A percentile compares a stretch with the other conserved stretches of the same genome.
Evolutionary conservation across 2,888 invertebrate genomes (phyloP).

Genomic region (Scaptomyza cyrtandrae): DNA sequence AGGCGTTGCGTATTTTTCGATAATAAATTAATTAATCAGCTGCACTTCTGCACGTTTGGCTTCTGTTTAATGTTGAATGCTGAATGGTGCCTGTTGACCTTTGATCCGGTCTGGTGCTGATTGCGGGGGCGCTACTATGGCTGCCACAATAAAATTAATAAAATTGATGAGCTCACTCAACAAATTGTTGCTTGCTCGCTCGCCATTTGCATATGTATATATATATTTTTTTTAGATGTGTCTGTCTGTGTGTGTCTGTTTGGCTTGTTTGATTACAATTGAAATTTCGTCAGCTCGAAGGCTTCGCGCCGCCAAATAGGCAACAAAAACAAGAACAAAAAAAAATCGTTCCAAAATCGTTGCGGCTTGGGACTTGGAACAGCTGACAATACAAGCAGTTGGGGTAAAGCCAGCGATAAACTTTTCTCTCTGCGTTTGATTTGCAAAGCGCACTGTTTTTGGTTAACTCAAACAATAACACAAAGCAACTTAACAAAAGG

Average conservation of each 20-base stretch:
- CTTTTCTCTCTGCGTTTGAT: constrained; percentile 62
- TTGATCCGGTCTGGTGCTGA: constrained; percentile 37
- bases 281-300: constrained; percentile 50
- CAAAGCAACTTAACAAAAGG: background rate
- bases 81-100: constrained; percentile 33
- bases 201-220: constrained; percentile 25
- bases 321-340: constrained; percentile 22
- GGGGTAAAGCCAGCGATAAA: constrained; percentile 61
- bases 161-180: constrained; percentile 39
- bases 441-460: constrained; percentile 57
- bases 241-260: constrained; percentile 2
- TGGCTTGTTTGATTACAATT: constrained; percentile 30
- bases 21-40: constrained; percentile 59
- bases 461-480: constrained; percentile 21
- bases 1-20: constrained; percentile 34
- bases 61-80: constrained; percentile 3
- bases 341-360: constrained; percentile 20
- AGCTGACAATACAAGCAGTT: constrained; percentile 61
- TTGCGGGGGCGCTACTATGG: constrained; percentile 47
- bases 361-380: constrained; percentile 50
- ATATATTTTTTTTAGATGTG: constrained; percentile 6
- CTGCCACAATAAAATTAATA: constrained; percentile 40
- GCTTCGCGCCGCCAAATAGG: constrained; percentile 59
- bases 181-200: constrained; percentile 48
- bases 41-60: constrained; percentile 25